Percentiles rank a stretch among this genome's conserved stretches.
Evolutionary conservation across 2,113 vertebrate species (phyloP).

Genomic region (pig (Sus scrofa)): T2T-Sscrofa CM000816.6:51313501-51314000

Average conservation of each 20-base stretch:
- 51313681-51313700: neutral
- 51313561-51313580: accelerated
- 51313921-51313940: neutral
- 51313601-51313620: neutral
- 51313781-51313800: accelerated
- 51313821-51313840: neutral
- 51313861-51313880: neutral
- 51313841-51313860: neutral
- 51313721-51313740: neutral
- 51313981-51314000: neutral
- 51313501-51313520: neutral
- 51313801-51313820: neutral
- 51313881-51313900: neutral
- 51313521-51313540: neutral
- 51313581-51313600: neutral
- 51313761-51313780: neutral
- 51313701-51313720: neutral
- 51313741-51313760: accelerated
- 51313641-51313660: neutral
- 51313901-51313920: neutral
- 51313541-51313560: accelerated
- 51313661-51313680: neutral
- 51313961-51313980: neutral
- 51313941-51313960: accelerated
- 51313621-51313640: neutral